These are phyloP conservation scores for Danionella dracula DNA, from an alignment of 2,797 vertebrate genomes.

Conservation along the genomic window DNA sequence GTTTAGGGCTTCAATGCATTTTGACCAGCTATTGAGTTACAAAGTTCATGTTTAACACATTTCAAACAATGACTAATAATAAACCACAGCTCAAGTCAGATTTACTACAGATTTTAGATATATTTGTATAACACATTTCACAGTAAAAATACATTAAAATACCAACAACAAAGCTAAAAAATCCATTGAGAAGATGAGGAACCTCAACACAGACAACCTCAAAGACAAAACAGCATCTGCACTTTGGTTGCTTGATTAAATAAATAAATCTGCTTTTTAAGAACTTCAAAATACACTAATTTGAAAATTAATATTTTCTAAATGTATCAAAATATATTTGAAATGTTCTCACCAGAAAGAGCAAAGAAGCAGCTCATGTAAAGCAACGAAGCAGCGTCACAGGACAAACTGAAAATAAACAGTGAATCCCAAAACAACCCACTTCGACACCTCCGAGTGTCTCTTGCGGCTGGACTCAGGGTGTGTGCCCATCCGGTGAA, in stretches of 20 bases:
- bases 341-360: slow-evolving; percentile 9
- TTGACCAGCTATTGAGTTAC: slow-evolving; percentile 8
- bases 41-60: slow-evolving; percentile 1
- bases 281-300: too few species aligned
- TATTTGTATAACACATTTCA: not conserved
- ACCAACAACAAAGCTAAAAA: too few species aligned
- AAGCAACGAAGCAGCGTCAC: not conserved
- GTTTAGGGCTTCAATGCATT: not conserved
- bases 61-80: not conserved
- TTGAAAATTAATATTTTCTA: not conserved
- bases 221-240: too few species aligned
- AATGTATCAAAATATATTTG: not conserved
- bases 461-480: not conserved
- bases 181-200: too few species aligned
- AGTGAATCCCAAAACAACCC: not conserved
- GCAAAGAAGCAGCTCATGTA: not conserved
- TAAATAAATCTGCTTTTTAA: too few species aligned
- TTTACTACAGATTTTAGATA: not conserved
- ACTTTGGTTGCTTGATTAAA: too few species aligned
- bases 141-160: too few species aligned
- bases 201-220: too few species aligned
- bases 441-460: not conserved
- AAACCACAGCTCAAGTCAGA: not conserved
- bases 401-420: not conserved
- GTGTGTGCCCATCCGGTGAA: not conserved